Evolutionary conservation across 1,140 invertebrate species (phyloP).

Genomic region (Portunus trituberculatus): DNA sequence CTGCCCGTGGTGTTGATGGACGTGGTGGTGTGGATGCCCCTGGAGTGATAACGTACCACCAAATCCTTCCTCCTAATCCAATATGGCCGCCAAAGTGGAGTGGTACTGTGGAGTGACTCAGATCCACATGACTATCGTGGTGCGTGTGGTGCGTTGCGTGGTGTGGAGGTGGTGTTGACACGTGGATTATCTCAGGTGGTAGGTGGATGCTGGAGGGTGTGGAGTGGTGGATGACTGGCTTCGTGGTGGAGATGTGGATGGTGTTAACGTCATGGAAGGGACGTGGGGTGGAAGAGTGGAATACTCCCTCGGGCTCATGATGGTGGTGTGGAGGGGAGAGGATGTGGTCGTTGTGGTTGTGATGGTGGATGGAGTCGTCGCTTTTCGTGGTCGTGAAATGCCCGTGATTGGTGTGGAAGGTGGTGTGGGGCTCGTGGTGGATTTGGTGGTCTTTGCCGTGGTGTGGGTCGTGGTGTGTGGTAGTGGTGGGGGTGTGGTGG

Average conservation of each 20-base stretch:
- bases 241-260: constrained; percentile 28
- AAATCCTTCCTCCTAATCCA: too few species aligned
- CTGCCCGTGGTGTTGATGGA: background rate
- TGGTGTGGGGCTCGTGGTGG: background rate
- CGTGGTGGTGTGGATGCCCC: background rate
- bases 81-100: background rate
- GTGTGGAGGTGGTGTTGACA: constrained; percentile 8
- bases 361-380: background rate
- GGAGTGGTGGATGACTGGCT: constrained; percentile 13
- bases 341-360: background rate
- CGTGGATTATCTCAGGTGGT: background rate
- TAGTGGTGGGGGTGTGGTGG: background rate
- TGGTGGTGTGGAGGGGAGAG: background rate
- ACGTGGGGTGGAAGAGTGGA: background rate
- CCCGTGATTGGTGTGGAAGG: background rate
- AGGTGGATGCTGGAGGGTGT: constrained; percentile 2
- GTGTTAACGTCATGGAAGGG: background rate
- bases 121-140: background rate
- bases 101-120: background rate
- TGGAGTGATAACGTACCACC: background rate
- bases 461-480: background rate
- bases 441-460: background rate
- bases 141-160: background rate
- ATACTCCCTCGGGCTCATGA: background rate
- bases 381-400: background rate